These are phyloP conservation scores for Drosophila nr. perissopoda DNA, from an alignment of 2,888 invertebrate genomes.

Conservation along the genomic window DNA sequence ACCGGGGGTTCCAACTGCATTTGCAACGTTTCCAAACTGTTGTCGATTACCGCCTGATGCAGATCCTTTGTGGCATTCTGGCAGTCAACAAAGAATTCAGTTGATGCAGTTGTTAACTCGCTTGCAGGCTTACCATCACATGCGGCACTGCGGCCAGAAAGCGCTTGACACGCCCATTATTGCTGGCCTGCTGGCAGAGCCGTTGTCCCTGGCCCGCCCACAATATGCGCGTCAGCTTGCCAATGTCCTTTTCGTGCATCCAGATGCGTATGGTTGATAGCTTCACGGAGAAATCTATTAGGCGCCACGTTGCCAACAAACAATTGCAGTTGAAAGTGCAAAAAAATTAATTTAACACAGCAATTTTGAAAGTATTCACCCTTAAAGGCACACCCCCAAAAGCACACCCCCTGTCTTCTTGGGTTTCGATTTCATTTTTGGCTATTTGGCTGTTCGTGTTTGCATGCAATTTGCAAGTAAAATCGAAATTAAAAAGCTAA, in stretches of 20 bases:
- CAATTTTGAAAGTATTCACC: slow-evolving; percentile 6
- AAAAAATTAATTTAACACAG: slow-evolving; percentile 41
- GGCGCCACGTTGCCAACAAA: slow-evolving; percentile 13
- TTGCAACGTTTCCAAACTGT: slow-evolving; percentile 90
- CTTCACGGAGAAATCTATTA: slow-evolving; percentile 90
- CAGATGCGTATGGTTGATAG: slow-evolving; percentile 96
- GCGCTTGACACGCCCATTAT: slow-evolving; percentile 91
- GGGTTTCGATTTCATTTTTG: slow-evolving; percentile 31
- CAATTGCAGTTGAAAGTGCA: slow-evolving; percentile 42
- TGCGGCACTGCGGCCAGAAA: slow-evolving; percentile 97
- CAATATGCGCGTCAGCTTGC: slow-evolving; percentile 93
- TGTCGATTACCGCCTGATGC: slow-evolving; percentile 91
- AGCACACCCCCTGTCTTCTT: too few species aligned
- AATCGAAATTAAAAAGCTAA: slow-evolving; percentile 68
- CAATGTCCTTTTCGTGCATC: slow-evolving; percentile 96
- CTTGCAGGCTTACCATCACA: slow-evolving; percentile 89
- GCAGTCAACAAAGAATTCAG: slow-evolving; percentile 34
- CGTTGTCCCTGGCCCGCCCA: slow-evolving; percentile 96
- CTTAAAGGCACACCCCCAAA: not conserved
- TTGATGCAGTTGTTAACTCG: not conserved
- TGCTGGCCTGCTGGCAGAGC: slow-evolving; percentile 93
- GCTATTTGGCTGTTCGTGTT: slow-evolving; percentile 66
- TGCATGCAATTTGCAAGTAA: slow-evolving; percentile 78
- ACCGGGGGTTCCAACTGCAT: slow-evolving; percentile 89
- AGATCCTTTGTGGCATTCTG: slow-evolving; percentile 93